These are phyloP conservation scores for Indri indri DNA, from an alignment of 2,113 vertebrate species.

Conservation along the genomic window DNA sequence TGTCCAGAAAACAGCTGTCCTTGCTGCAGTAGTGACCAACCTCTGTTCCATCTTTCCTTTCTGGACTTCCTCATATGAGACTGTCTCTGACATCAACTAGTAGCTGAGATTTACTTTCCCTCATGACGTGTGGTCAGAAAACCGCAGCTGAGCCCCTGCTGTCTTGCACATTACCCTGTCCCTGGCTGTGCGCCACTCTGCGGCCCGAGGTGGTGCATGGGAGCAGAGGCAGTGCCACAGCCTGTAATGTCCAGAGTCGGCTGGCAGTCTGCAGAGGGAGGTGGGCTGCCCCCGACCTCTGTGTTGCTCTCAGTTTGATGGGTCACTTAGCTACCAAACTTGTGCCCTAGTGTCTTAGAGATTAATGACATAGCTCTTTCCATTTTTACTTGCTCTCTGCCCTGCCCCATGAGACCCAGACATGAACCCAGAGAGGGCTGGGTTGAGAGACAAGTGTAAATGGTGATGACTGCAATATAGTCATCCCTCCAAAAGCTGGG, in stretches of 20 bases:
- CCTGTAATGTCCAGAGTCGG: not conserved
- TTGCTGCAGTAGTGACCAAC: not conserved
- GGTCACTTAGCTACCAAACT: not conserved
- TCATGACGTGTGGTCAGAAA: not conserved
- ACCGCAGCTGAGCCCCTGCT: not conserved
- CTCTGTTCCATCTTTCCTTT: not conserved
- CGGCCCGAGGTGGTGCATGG: not conserved
- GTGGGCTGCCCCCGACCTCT: not conserved
- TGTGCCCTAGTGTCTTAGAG: not conserved
- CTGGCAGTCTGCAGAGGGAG: not conserved
- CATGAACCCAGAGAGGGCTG: not conserved
- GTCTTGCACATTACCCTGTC: not conserved
- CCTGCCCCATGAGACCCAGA: not conserved
- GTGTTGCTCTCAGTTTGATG: not conserved
- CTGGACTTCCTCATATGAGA: not conserved
- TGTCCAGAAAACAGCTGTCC: not conserved
- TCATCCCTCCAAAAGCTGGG: not conserved
- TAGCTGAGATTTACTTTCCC: not conserved
- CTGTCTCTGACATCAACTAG: not conserved
- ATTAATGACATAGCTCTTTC: not conserved
- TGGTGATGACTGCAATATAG: not conserved
- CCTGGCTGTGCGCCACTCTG: not conserved
- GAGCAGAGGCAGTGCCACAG: not conserved
- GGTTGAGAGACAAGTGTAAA: not conserved
- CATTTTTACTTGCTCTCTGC: not conserved